Base-by-base conservation (phyloP, 2,797 vertebrate genomes). In the Chrysocyon brachyurus region DNA sequence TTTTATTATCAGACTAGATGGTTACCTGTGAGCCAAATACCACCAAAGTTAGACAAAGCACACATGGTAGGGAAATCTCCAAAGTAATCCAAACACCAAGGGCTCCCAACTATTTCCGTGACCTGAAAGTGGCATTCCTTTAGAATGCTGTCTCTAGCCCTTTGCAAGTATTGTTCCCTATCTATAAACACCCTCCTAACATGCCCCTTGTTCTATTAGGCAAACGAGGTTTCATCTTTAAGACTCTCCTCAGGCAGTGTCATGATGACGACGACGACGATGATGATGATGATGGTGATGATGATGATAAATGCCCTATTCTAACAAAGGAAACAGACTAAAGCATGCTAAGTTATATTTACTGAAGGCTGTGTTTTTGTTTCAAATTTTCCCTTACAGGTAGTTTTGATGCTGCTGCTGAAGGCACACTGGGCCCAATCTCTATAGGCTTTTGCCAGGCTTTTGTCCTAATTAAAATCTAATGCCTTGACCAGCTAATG, bases 391-490 rank as follows among this genome's bases (percentile, higher is more conserved):
- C 31, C 24, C 24, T 68, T 87, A 52, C 5, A 81, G 40, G 36
- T 64, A 70, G 83, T 84, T 78, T 70, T 93, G 70, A 21, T 61
- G 9, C 8, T 96, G 12, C 4, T 61, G 83, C 4, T 79, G 61
- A 90, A 84, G 31, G 7, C 26, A 84, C 70, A 19, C 0, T 56
- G 83, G 52, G 56, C 28, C 19, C 68, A 72, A 15, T 49, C 21
- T 36, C 26, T 68, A 33, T 26, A 49, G 46, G 40, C 16, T 57
- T 96, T 87, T 82, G 84, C 21, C 7, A 21, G 21, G 46, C 40
- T 64, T 94, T 87, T 54, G 83, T 68, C 66, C 46, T 93, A 85
- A 77, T 72, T 94, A 96, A 97, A 95, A 90, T 59, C 57, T 59
- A 95, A 64, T 10, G 22, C 40, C 7, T 22, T 54, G 79, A 70